A percentile compares a stretch with the other conserved stretches of the same genome.
Conservation (phyloP, 2,113 vertebrate genomes). For the Microtus ochrogaster region DNA sequence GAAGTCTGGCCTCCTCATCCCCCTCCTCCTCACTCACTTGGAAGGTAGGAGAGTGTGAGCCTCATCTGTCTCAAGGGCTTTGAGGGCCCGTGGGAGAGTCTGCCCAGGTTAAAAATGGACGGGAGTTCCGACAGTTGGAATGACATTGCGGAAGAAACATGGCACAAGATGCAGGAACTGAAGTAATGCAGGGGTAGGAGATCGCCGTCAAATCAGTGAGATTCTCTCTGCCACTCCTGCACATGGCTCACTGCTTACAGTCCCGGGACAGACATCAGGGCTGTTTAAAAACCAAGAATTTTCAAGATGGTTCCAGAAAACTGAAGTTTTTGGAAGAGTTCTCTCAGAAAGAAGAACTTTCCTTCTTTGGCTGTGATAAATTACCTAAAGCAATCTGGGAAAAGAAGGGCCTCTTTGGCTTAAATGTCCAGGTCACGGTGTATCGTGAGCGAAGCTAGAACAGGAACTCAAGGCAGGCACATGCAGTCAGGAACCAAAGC, state of each 20-base stretch:
- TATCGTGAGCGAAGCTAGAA: neutral
- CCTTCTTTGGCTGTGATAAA: neutral
- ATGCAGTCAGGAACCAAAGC: neutral
- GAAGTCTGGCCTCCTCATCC: neutral
- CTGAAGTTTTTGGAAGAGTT: neutral
- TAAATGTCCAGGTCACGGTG: neutral
- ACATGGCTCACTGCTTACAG: neutral
- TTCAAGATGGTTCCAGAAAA: neutral
- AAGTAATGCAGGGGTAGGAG: neutral
- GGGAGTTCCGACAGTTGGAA: too few relatives aligned
- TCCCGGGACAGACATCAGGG: neutral
- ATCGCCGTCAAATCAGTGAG: neutral
- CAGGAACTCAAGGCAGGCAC: neutral
- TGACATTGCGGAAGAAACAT: neutral
- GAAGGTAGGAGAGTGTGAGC: neutral
- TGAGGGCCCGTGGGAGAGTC: neutral
- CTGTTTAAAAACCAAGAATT: neutral
- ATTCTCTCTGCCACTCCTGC: neutral
- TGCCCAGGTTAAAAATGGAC: neutral
- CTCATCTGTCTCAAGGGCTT: too few relatives aligned
- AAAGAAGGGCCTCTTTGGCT: neutral
- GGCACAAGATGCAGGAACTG: too few relatives aligned
- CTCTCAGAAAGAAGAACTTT: accelerated
- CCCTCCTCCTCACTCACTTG: neutral
- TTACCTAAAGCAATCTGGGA: neutral